Percentiles rank a stretch among this genome's conserved stretches.
Conservation (phyloP, 37 sponge, comb jelly and placozoan species). For the Haliclona indistincta region DNA sequence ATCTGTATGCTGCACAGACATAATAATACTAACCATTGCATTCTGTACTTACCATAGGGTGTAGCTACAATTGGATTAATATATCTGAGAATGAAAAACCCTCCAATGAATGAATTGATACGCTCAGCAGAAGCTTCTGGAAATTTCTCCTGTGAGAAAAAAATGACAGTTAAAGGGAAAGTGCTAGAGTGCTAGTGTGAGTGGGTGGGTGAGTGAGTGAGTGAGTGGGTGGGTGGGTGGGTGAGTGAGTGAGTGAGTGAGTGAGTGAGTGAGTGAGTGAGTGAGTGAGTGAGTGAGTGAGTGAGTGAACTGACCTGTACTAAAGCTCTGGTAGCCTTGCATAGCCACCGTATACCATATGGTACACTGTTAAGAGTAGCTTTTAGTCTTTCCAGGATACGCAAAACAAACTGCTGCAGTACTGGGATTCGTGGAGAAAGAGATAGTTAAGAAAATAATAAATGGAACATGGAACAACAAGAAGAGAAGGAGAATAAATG, state of each 20-base stretch:
- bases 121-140: conserved; percentile 70
- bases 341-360: conserved; percentile 92
- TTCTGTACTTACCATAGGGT: conserved; percentile 55
- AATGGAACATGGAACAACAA: too few relatives aligned
- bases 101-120: conserved; percentile 84
- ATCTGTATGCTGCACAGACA: conserved; percentile 45
- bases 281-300: not conserved
- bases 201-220: too few relatives aligned
- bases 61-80: conserved; percentile 86
- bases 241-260: too few relatives aligned
- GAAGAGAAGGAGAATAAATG: not conserved
- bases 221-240: too few relatives aligned
- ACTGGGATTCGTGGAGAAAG: conserved; percentile 31
- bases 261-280: too few relatives aligned
- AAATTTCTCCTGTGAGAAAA: conserved; percentile 69
- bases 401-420: conserved; percentile 52
- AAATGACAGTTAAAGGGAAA: conserved; percentile 3
- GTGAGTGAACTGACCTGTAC: conserved; percentile 53
- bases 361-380: conserved; percentile 71
- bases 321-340: conserved; percentile 75
- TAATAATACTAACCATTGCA: not conserved
- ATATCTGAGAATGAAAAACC: conserved; percentile 87
- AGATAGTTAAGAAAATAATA: too few relatives aligned
- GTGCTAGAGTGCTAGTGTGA: too few relatives aligned
- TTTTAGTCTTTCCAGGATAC: conserved; percentile 48